Evolutionary conservation across 2,113 vertebrate genomes (phyloP), one percentile per base, ranked within the genome.

Genomic region (Brachyhypopomus gauderio): DNA sequence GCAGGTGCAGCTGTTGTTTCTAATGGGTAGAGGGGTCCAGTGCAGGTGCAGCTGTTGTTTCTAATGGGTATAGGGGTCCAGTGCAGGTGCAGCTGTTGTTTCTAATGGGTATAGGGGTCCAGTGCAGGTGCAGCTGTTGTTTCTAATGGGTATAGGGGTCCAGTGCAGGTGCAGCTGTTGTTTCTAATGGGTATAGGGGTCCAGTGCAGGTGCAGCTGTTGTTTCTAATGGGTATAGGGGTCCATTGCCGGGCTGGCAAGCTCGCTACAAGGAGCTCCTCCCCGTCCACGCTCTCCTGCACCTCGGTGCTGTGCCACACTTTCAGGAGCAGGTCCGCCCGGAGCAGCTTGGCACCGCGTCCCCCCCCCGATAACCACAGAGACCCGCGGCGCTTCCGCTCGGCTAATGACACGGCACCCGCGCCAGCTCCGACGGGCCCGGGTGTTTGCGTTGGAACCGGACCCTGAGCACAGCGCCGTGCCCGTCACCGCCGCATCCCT

Each of bases 41-140:
- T 91, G 90, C 92, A 93, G 92, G 92, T 94, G 91, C 87, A 87
- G 88, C 85, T 87, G n/a, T n/a, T n/a, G n/a, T n/a, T n/a, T n/a
- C n/a, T n/a, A n/a, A n/a, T n/a, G n/a, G n/a, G n/a, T n/a, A n/a
- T n/a, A n/a, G n/a, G n/a, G n/a, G n/a, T n/a, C 84, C 88, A 91
- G 86, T 91, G 90, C 92, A 93, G 92, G 92, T 94, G 91, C 87
- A 87, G 88, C 85, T 87, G n/a, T n/a, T n/a, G n/a, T n/a, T n/a
- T n/a, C n/a, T n/a, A n/a, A n/a, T n/a, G n/a, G n/a, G n/a, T n/a
- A n/a, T n/a, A n/a, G n/a, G n/a, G n/a, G n/a, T n/a, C 84, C 88
- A 91, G 86, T 91, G 90, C 92, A 93, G 92, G 92, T 94, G 91
- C 87, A 87, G 88, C 85, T 87, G n/a, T n/a, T n/a, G n/a, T n/a